These are phyloP conservation scores for Napeogenes inachia DNA, from an alignment of 2,888 invertebrate species.

Conservation along the genomic window DNA sequence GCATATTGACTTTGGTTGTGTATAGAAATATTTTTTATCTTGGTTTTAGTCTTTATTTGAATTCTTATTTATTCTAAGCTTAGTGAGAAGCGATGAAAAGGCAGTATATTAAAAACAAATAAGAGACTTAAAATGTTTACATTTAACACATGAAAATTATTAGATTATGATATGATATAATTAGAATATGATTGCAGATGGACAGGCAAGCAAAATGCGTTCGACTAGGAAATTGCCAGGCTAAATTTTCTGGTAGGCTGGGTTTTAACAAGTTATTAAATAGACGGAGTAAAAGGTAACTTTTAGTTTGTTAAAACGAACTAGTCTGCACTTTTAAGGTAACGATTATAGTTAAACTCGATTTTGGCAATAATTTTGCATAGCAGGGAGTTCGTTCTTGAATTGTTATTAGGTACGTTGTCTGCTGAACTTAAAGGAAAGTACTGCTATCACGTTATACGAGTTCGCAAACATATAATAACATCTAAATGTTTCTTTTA, in stretches of 20 bases:
- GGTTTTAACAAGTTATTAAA: conserved; percentile 20
- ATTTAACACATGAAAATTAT: too few relatives aligned
- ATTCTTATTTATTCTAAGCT: too few relatives aligned
- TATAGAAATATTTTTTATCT: too few relatives aligned
- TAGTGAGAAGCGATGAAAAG: too few relatives aligned
- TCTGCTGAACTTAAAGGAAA: conserved; percentile 41
- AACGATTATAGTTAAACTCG: conserved; percentile 49
- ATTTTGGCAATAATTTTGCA: conserved; percentile 61
- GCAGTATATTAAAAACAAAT: too few relatives aligned
- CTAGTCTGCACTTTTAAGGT: conserved; percentile 29
- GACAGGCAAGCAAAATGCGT: conserved; percentile 8
- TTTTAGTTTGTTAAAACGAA: conserved; percentile 25
- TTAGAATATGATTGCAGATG: too few relatives aligned
- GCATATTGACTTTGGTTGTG: too few relatives aligned
- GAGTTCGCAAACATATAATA: conserved; percentile 3
- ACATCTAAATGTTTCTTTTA: too few relatives aligned
- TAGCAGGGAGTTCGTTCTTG: conserved; percentile 60
- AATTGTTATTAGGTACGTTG: conserved; percentile 49
- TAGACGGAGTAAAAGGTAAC: conserved; percentile 23
- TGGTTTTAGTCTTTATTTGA: too few relatives aligned
- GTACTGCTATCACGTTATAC: conserved; percentile 46
- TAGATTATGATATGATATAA: too few relatives aligned
- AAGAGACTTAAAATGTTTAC: too few relatives aligned
- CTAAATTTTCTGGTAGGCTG: conserved; percentile 6
- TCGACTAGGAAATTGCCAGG: not conserved